Evolutionary conservation across 2,113 vertebrate genomes (phyloP).

Genomic region (Pterocles orientalis): DNA sequence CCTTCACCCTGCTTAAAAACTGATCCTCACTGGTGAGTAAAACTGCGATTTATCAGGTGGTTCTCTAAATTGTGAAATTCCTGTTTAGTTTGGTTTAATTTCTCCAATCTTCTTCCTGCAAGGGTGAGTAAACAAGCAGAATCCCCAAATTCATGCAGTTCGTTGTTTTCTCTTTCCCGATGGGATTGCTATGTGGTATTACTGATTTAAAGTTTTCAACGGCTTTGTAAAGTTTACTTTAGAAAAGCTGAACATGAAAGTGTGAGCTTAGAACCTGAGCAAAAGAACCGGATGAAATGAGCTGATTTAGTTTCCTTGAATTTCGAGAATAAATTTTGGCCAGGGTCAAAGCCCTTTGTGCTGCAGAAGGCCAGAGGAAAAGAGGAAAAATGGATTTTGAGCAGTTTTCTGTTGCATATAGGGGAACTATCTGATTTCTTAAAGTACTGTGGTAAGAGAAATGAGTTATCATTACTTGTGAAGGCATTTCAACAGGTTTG

Average conservation of each 20-base stretch:
- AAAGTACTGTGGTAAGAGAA: neutral
- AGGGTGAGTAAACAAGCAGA: neutral
- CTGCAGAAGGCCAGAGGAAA: neutral
- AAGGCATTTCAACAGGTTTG: neutral
- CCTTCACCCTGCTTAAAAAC: neutral
- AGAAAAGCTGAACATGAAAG: neutral
- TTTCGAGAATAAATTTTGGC: neutral
- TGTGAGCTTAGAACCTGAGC: conserved; percentile 19
- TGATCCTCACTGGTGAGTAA: neutral
- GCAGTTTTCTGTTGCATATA: neutral
- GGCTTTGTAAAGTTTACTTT: neutral
- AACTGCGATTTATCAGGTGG: neutral
- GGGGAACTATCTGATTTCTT: neutral
- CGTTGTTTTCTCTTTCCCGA: neutral
- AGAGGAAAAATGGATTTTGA: neutral
- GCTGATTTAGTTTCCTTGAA: neutral
- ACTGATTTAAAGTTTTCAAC: neutral
- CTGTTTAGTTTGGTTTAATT: neutral
- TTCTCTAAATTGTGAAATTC: neutral
- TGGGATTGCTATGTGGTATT: neutral
- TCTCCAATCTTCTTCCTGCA: neutral
- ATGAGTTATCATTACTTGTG: conserved; percentile 22
- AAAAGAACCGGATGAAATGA: conserved; percentile 13
- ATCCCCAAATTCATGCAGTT: neutral
- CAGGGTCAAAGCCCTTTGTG: neutral